These are phyloP conservation scores for Illadopsis cleaveri DNA, from an alignment of 2,113 vertebrate species.

Conservation along the genomic window DNA sequence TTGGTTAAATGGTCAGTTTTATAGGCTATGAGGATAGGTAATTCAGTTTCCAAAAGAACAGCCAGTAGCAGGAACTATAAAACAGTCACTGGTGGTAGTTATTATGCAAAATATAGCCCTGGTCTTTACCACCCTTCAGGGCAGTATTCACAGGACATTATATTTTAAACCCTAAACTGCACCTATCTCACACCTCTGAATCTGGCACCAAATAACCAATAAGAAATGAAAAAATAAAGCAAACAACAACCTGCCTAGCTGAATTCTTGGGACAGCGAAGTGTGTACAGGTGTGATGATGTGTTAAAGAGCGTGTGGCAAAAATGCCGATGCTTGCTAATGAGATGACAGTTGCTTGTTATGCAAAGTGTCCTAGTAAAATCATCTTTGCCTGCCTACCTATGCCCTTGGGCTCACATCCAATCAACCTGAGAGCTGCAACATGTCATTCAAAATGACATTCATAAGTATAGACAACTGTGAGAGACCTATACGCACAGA, in stretches of 20 bases:
- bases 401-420: conserved; percentile 60
- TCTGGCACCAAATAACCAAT: background rate
- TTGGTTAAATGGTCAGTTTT: background rate
- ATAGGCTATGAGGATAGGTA: background rate
- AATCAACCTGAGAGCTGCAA: conserved; percentile 20
- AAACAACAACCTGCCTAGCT: background rate
- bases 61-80: background rate
- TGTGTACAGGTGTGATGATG: conserved; percentile 56
- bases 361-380: conserved; percentile 56
- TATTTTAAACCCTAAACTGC: background rate
- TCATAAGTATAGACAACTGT: conserved; percentile 14
- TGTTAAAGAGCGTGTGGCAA: conserved; percentile 65
- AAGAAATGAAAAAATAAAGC: background rate
- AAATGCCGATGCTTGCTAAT: conserved; percentile 55
- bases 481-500: background rate
- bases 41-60: background rate
- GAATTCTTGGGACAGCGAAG: conserved; percentile 46
- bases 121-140: background rate
- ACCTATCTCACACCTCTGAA: background rate
- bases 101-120: background rate
- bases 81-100: background rate
- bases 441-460: conserved; percentile 22
- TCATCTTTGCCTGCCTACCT: conserved; percentile 28
- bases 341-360: conserved; percentile 60
- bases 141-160: background rate